These are phyloP conservation scores for Sciaenops ocellatus DNA, from an alignment of 2,797 vertebrate species.

Conservation along the genomic window DNA sequence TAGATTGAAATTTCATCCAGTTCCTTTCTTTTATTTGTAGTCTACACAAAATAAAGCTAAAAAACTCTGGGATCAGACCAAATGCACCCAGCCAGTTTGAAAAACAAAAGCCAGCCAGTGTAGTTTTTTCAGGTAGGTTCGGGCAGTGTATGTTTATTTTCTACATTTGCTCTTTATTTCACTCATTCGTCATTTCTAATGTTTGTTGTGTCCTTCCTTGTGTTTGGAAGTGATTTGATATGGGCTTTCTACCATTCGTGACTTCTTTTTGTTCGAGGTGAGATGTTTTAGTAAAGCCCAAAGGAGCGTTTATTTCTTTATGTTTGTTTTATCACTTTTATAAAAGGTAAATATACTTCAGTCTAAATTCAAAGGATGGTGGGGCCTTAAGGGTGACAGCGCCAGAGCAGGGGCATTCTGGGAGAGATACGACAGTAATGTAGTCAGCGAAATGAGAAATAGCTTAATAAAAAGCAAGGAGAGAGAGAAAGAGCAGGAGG, in stretches of 20 bases:
- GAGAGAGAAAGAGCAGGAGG: conserved; percentile 19
- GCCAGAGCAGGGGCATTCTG: conserved; percentile 34
- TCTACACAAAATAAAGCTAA: background rate
- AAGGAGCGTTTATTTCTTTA: conserved; percentile 14
- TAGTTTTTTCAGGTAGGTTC: background rate
- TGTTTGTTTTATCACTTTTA: conserved; percentile 53
- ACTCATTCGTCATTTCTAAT: conserved; percentile 8
- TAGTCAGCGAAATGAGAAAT: conserved; percentile 69
- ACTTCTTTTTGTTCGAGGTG: background rate
- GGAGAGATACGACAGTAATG: conserved; percentile 51
- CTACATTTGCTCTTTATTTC: conserved; percentile 26
- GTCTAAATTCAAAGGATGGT: conserved; percentile 30
- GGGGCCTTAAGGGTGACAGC: conserved; percentile 25
- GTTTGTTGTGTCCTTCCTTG: background rate
- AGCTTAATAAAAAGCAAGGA: conserved; percentile 61
- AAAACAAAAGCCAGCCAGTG: background rate
- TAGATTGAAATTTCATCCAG: background rate
- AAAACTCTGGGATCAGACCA: background rate
- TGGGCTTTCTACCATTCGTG: background rate
- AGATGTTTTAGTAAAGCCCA: conserved; percentile 15
- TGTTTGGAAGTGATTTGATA: background rate
- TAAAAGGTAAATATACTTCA: conserved; percentile 41
- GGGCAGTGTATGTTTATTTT: background rate
- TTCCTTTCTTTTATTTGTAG: background rate
- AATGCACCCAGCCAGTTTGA: background rate